phyloP scores from a whole-genome alignment of 2,797 vertebrate genomes.

The Myripristis jacobus region DNA sequence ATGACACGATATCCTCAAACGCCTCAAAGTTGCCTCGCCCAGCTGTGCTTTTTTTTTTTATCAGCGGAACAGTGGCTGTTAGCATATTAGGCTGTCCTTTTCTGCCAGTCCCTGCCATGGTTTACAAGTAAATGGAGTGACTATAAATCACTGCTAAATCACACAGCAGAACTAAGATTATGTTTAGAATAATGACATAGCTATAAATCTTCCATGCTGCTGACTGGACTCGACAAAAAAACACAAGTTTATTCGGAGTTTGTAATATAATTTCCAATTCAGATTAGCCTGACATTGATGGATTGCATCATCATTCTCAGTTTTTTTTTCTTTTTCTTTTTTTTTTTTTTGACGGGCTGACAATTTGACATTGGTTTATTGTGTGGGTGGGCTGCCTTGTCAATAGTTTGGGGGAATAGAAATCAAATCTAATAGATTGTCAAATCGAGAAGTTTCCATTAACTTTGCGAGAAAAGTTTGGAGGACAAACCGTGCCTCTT shows the following conservation, averaged over 20 bases:
- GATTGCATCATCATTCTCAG: conserved; percentile 76
- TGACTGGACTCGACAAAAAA: conserved; percentile 74
- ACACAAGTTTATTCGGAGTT: conserved; percentile 65
- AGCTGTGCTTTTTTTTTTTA: conserved; percentile 65
- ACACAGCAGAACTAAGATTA: conserved; percentile 78
- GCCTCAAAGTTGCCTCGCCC: conserved; percentile 37
- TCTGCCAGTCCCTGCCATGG: conserved; percentile 57
- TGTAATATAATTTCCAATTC: conserved; percentile 77
- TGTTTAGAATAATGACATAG: conserved; percentile 79
- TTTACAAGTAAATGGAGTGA: conserved; percentile 77
- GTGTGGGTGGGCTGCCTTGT: conserved; percentile 60
- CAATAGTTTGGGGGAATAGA: conserved; percentile 40
- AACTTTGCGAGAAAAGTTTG: conserved; percentile 52
- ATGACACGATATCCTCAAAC: conserved; percentile 35
- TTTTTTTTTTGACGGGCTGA: conserved; percentile 66
- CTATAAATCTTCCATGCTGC: conserved; percentile 79
- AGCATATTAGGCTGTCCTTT: conserved; percentile 71
- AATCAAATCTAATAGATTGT: conserved; percentile 61
- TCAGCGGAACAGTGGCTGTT: conserved; percentile 57
- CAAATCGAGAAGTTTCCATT: conserved; percentile 55
- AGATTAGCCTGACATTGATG: conserved; percentile 81
- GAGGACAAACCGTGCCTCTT: conserved; percentile 17
- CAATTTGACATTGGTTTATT: conserved; percentile 69
- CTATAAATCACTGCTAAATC: conserved; percentile 81
- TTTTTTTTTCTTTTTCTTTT: conserved; percentile 67